Conservation (phyloP, 2,113 vertebrate genomes). For the Globicephala melas region DNA sequence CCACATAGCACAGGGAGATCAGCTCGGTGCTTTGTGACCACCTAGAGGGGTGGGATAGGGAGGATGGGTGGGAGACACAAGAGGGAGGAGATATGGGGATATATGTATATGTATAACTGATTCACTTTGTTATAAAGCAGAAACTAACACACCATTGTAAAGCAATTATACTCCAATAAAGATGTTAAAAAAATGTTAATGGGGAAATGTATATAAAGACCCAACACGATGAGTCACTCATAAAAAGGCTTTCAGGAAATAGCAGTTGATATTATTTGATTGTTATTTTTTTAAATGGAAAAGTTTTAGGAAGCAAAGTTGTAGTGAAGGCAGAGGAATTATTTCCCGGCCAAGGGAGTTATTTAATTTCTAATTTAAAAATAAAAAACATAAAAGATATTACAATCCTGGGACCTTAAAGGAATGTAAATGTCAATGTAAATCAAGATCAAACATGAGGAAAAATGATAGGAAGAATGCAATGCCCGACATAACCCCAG, state of each 20-base stretch:
- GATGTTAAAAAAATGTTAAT: neutral
- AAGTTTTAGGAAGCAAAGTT: neutral
- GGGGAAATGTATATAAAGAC: neutral
- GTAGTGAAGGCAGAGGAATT: neutral
- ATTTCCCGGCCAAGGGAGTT: neutral
- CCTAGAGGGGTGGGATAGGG: too few relatives aligned
- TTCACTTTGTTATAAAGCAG: too few relatives aligned
- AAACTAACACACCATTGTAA: too few relatives aligned
- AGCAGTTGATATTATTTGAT: neutral
- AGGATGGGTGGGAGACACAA: too few relatives aligned
- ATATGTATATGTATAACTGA: too few relatives aligned
- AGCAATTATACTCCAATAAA: too few relatives aligned
- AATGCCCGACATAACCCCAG: neutral
- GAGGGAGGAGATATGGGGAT: too few relatives aligned
- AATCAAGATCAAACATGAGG: neutral
- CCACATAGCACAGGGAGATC: too few relatives aligned
- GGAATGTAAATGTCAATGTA: neutral
- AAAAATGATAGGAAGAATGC: neutral
- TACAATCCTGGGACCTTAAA: neutral
- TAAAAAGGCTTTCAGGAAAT: neutral
- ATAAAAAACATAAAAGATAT: neutral
- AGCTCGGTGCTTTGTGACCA: too few relatives aligned
- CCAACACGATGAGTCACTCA: neutral
- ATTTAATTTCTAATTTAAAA: slow-evolving; percentile 13
- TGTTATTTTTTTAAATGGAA: neutral